A percentile compares a stretch with the other conserved stretches of the same genome.
Evolutionary conservation across 2,797 vertebrate genomes (phyloP).

Genomic region (Morelia viridis): DNA sequence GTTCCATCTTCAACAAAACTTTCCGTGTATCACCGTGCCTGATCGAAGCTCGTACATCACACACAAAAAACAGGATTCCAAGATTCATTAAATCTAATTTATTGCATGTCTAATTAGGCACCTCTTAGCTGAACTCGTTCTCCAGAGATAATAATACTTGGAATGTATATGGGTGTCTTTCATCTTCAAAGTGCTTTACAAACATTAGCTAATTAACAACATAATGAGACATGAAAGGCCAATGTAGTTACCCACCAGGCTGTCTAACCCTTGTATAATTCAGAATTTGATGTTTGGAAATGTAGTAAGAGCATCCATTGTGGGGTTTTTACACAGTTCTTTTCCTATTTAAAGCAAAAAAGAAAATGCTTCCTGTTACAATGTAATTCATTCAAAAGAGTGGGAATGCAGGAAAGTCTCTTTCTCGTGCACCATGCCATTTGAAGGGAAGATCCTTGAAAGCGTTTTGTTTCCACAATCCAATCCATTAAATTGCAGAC

Average conservation of each 20-base stretch:
- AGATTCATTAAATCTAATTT: constrained; percentile 72
- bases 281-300: constrained; percentile 59
- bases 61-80: constrained; percentile 49
- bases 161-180: constrained; percentile 69
- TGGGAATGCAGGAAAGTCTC: background rate
- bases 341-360: background rate
- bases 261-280: constrained; percentile 55
- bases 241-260: constrained; percentile 55
- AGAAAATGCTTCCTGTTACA: background rate
- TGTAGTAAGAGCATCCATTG: constrained; percentile 32
- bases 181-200: constrained; percentile 72
- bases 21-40: constrained; percentile 11
- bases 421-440: background rate
- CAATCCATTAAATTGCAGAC: background rate
- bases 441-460: background rate
- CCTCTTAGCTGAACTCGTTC: constrained; percentile 68
- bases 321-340: background rate
- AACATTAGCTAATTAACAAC: constrained; percentile 75
- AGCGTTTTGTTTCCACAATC: background rate
- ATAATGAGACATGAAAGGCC: constrained; percentile 68
- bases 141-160: constrained; percentile 71
- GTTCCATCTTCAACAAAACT: constrained; percentile 1
- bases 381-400: constrained; percentile 9
- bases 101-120: constrained; percentile 73
- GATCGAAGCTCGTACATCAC: constrained; percentile 30